phyloP scores from a whole-genome alignment of 2,113 vertebrate genomes.

The Columba livia region DNA sequence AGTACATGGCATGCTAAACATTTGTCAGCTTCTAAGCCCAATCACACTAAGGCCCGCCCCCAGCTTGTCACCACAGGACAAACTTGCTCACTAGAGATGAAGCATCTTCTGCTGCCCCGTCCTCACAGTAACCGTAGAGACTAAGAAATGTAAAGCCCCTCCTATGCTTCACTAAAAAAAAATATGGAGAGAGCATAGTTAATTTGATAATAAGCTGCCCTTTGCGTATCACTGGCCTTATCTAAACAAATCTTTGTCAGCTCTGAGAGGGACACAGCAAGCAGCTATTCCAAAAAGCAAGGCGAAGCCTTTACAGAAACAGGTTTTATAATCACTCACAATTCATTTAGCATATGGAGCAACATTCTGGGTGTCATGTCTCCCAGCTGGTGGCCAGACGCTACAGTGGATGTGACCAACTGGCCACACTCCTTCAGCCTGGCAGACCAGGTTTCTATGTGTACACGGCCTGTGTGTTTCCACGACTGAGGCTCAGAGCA shows the following conservation, averaged over 20 bases:
- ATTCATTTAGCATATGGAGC: conserved; percentile 62
- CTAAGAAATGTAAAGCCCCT: background rate
- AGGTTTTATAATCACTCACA: conserved; percentile 39
- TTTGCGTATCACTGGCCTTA: background rate
- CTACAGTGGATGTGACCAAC: conserved; percentile 21
- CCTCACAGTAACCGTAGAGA: background rate
- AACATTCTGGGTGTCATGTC: conserved; percentile 46
- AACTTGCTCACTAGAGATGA: background rate
- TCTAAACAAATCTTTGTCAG: background rate
- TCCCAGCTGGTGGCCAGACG: conserved; percentile 62
- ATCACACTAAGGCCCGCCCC: background rate
- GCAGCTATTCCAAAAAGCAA: conserved; percentile 5
- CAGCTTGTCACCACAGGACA: background rate
- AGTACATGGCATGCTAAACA: background rate
- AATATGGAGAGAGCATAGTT: background rate
- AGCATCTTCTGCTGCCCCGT: background rate
- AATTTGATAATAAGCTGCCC: background rate
- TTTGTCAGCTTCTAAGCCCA: background rate
- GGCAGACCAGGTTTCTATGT: background rate
- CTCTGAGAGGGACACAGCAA: background rate
- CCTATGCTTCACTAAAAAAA: background rate
- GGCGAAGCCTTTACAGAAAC: conserved; percentile 46
- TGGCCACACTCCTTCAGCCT: conserved; percentile 45
- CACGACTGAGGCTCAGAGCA: conserved; percentile 11
- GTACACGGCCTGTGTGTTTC: background rate